Base-by-base conservation (phyloP, 2,797 vertebrate species). In the Tarsius wallacei region DNA sequence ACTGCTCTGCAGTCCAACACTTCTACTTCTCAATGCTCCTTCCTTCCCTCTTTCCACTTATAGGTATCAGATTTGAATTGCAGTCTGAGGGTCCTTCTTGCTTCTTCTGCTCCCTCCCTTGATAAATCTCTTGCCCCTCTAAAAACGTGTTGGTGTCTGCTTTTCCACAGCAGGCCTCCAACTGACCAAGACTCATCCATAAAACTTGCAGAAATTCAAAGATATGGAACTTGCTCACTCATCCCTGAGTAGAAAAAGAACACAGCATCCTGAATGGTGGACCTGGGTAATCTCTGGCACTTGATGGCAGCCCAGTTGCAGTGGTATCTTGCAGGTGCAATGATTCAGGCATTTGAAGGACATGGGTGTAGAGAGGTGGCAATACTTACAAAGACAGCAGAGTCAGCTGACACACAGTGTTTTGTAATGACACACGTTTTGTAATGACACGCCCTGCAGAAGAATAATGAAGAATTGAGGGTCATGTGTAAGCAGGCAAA, bases 261-360 rank as follows among this genome's bases (percentile, higher is more conserved):
- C 64, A 53, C 33, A 66, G 15, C 6, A 13, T 33, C n/a, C 26
- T 28, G 21, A 63, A 57, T 33, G 21, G 21, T 24, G 53, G 9
- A 2, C 47, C 21, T 12, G 28, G n/a, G 68, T 66, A 22, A 36
- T 51, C n/a, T 49, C 74, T n/a, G 8, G 14, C n/a, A 19, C 33
- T 10, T 15, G n/a, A 53, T 7, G 1, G 33, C 10, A 59, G 61
- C 8, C 61, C 7, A 33, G 0, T n/a, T 21, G 11, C 15, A 36
- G 33, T 3, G 42, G 2, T 49, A 36, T 14, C 7, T 74, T 55
- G n/a, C 22, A 61, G 31, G 51, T 73, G n/a, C 31, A 21, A 0
- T 51, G 74, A 53, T 53, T 21, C 33, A 17, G 22, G 93, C 26
- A 31, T 24, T 55, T 59, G 71, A 61, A 33, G 87, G 36, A 17